Evolutionary conservation across 2,888 invertebrate species (phyloP).

Genomic region (Polia nebulosa): DNA sequence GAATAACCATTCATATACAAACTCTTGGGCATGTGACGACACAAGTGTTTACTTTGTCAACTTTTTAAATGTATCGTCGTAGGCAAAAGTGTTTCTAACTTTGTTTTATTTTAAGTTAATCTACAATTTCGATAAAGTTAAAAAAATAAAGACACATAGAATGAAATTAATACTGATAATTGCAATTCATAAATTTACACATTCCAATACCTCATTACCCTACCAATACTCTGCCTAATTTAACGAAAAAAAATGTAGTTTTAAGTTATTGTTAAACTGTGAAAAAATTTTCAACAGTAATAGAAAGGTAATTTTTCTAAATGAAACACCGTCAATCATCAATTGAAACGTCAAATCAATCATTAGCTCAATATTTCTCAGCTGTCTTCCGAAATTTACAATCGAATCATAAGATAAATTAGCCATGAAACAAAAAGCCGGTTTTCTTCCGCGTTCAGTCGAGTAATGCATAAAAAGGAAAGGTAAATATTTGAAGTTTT

Average conservation of each 20-base stretch:
- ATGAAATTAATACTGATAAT: not conserved
- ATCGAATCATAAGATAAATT: constrained; percentile 50
- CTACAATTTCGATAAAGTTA: not conserved
- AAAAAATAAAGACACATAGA: not conserved
- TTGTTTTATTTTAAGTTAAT: not conserved
- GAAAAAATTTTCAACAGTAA: not conserved
- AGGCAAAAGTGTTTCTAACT: constrained; percentile 1
- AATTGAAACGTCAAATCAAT: constrained; percentile 37
- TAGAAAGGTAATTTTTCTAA: not conserved
- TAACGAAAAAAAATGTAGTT: not conserved
- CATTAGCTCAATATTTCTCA: constrained; percentile 26
- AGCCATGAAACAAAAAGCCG: constrained; percentile 43
- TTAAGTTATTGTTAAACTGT: too few relatives aligned
- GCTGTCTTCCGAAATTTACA: constrained; percentile 14
- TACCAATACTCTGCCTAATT: not conserved
- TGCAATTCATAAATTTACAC: not conserved
- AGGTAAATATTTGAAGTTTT: constrained; percentile 48
- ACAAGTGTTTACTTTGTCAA: constrained; percentile 55
- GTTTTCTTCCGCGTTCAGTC: constrained; percentile 29
- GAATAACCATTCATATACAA: constrained; percentile 63
- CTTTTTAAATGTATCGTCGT: constrained; percentile 40
- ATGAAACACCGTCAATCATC: not conserved
- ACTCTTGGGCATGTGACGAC: constrained; percentile 49
- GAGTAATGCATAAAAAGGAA: constrained; percentile 28
- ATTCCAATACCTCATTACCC: not conserved